A percentile compares a stretch with the other conserved stretches of the same genome.
Evolutionary conservation across 2,888 invertebrate species (phyloP).

Genomic region (Alsophila aescularia): DNA sequence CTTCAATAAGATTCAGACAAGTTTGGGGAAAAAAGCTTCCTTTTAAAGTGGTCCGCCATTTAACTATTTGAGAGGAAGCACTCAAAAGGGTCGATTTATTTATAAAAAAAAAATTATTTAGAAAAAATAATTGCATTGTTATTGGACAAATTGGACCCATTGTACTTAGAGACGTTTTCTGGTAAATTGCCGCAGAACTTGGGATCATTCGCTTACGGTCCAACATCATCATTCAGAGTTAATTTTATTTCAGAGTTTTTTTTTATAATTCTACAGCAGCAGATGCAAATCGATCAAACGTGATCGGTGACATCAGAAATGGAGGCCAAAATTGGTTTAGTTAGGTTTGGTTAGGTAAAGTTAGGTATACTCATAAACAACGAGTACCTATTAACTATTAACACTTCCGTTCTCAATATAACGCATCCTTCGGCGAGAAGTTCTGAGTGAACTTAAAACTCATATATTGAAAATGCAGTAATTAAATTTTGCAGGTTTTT

Average conservation of each 20-base stretch:
- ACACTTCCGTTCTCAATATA: no score
- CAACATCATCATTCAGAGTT: slow-evolving; percentile 17
- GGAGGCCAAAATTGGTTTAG: no score
- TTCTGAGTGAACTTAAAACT: no score
- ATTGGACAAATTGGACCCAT: slow-evolving; percentile 47
- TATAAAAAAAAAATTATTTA: slow-evolving; percentile 45
- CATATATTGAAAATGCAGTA: no score
- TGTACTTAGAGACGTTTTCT: slow-evolving; percentile 19
- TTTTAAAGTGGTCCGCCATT: slow-evolving; percentile 60
- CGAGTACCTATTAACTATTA: no score
- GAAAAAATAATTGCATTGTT: slow-evolving; percentile 53
- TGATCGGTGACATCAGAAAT: no score
- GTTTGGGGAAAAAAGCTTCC: slow-evolving; percentile 69
- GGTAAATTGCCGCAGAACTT: slow-evolving; percentile 12
- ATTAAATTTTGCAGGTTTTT: no score
- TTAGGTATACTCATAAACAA: no score
- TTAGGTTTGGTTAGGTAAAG: no score
- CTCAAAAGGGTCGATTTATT: slow-evolving; percentile 46
- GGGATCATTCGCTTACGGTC: slow-evolving; percentile 19
- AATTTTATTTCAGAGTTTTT: slow-evolving; percentile 8
- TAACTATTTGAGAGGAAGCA: slow-evolving; percentile 50
- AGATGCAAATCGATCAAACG: no score
- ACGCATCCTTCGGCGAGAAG: no score
- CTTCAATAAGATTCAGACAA: slow-evolving; percentile 73
- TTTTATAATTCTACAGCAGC: no score